Conservation (phyloP, 2,888 invertebrate species). For the Eupithecia subumbrata region DNA sequence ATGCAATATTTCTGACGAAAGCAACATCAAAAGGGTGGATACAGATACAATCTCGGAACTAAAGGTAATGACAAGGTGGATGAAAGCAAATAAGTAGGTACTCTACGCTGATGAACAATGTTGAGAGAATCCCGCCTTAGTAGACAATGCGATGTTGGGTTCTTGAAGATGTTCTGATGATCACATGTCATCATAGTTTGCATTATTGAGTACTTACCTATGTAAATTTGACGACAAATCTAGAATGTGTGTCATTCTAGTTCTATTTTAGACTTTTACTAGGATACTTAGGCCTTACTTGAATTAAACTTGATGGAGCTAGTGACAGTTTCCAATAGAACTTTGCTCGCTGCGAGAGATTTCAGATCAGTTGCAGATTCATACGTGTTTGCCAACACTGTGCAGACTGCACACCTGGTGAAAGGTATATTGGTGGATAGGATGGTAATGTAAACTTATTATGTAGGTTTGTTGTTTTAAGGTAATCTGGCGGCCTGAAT, state of each 20-base stretch:
- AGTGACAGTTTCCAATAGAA: not conserved
- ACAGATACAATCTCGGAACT: not conserved
- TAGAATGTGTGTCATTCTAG: no score
- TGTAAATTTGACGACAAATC: no score
- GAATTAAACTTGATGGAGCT: no score
- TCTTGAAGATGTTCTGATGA: not conserved
- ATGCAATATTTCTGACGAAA: not conserved
- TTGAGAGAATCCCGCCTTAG: not conserved
- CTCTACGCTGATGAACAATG: not conserved
- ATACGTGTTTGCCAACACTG: constrained; percentile 21
- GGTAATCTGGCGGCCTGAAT: not conserved
- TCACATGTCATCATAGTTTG: not conserved
- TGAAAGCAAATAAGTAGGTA: not conserved
- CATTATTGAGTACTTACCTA: not conserved
- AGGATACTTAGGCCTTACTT: not conserved
- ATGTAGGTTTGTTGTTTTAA: constrained; percentile 40
- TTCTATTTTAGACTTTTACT: not conserved
- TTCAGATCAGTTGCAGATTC: not conserved
- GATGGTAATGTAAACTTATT: constrained; percentile 24
- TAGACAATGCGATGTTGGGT: not conserved
- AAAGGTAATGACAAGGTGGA: not conserved
- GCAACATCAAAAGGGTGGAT: not conserved
- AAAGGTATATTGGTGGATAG: constrained; percentile 16
- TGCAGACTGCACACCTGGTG: constrained; percentile 9
- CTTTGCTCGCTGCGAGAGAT: not conserved